Base-by-base conservation (phyloP, 1,140 invertebrate species). In the Papilio helenus region DNA sequence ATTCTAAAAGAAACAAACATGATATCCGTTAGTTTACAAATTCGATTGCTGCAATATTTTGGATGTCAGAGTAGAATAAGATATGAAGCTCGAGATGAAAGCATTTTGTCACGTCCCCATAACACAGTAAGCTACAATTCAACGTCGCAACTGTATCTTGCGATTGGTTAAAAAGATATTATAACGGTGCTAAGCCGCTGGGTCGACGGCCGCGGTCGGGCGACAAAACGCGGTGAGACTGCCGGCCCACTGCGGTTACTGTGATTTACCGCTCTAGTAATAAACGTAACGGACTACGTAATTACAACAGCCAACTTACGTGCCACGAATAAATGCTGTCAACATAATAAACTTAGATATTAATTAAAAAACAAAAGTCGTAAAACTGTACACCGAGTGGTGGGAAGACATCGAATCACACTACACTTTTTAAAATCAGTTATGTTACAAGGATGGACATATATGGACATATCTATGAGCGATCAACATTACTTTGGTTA, bases 241-340 rank as follows among this genome's bases (percentile, higher is more conserved):
- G 26, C 81, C 65, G 81, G 82, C 85, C 79, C 79, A 74, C 77
- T 77, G 77, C 79, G 77, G 42, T 80, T 78, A 65, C 81, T 72
- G 80, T 81, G 81, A 84, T 85, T 88, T 85, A 83, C 80, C 84
- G 85, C 84, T 88, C 87, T 82, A 82, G 81, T 86, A 83, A 87
- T 79, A 82, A 81, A 58, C 61, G 51, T 80, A 79, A 84, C 81
- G 79, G 80, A 65, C 42, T 34, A 77, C 76, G 44, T 44, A 77
- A 65, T 77, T 77, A 55, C 74, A 58, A 68, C 58, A 20, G 58
- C 16, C 14, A 29, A 29, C 14, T 68, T 34, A 68, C 61, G 26
- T 29, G 58, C 26, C 58, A 26, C 23, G 26, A 26, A 68, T 29
- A 29, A 68, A 68, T 68, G 14, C 26, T 68, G 26, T 29, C 14